Base-by-base conservation (phyloP, 2,888 invertebrate species). In the Agrochola litura region DNA sequence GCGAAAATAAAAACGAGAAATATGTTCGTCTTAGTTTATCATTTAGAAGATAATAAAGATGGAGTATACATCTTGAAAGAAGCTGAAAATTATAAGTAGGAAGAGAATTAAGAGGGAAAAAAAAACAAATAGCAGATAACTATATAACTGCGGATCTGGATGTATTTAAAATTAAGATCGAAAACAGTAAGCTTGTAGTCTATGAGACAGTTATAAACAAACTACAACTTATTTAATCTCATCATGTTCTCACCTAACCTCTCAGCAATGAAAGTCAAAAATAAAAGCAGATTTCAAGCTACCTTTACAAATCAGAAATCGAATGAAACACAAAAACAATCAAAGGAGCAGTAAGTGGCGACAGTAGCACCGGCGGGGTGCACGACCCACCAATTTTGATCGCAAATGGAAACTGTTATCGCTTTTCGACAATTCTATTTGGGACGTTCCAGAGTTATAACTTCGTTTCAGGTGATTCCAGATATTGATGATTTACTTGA, bases 381-480 rank as follows among this genome's bases (percentile, higher is more conserved):
- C 77, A 87, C 93, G 91, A 90, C 95, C 94, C 93, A 94, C 93
- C 96, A 96, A 96, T 95, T 95, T 93, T 89, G 91, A 88, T 91
- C 89, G 91, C 92, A 95, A 96, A 96, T 96, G 91, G 95, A 94
- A 96, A 96, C 93, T 92, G 95, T 96, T 95, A 96, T 96, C 91
- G 92, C 90, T 95, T 95, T 78, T 95, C 86, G 93, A 91, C 94
- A 94, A 95, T 94, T 94, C 93, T 91, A 95, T 95, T 95, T 95
- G 91, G 87, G 80, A 88, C 90, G 90, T 90, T 92, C 89, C 91
- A 90, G 86, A 67, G 52, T 64, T 88, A 82, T 95, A 95, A 96
- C 93, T 93, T 91, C 89, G 89, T 95, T 95, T 93, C 95, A 95
- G 95, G 95, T 95, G 91, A 91, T 76, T 76, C 71, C 54, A 65